These are phyloP conservation scores for Caenorhabditis angaria DNA, from an alignment of 2,888 invertebrate species.

Conservation along the genomic window DNA sequence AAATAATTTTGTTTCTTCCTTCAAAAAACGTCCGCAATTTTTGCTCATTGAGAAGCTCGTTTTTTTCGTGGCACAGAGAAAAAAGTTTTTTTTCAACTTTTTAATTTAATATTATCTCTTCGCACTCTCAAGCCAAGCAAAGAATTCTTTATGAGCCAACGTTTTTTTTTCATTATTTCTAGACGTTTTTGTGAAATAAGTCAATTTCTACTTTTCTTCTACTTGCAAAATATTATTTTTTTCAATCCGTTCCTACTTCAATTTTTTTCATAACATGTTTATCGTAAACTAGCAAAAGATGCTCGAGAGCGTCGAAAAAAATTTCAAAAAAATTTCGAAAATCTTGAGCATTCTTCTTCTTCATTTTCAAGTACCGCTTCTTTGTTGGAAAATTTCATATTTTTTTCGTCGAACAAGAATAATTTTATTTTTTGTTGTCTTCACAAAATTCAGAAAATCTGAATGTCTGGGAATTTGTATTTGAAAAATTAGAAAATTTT, in stretches of 20 bases:
- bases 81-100: slow-evolving; percentile 16
- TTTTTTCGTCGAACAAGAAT: not conserved
- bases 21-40: not conserved
- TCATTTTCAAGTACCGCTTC: slow-evolving; percentile 1
- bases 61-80: not conserved
- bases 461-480: too few relatives aligned
- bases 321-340: slow-evolving; percentile 4
- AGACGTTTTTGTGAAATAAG: not conserved
- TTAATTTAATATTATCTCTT: slow-evolving; percentile 40
- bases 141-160: slow-evolving; percentile 37
- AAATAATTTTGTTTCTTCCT: not conserved
- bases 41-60: not conserved
- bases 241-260: too few relatives aligned
- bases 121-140: slow-evolving; percentile 23
- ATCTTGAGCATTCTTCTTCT: slow-evolving; percentile 2
- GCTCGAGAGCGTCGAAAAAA: not conserved
- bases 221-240: not conserved
- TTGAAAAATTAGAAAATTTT: too few relatives aligned
- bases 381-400: not conserved
- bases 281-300: not conserved
- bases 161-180: not conserved
- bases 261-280: not conserved
- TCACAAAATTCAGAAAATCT: not conserved
- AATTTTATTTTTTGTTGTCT: not conserved
- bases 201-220: not conserved